Percentiles rank a stretch among this genome's conserved stretches.
These are phyloP conservation scores for Apodemia mormo DNA, from an alignment of 2,888 invertebrate genomes.

Conservation along the genomic window DNA sequence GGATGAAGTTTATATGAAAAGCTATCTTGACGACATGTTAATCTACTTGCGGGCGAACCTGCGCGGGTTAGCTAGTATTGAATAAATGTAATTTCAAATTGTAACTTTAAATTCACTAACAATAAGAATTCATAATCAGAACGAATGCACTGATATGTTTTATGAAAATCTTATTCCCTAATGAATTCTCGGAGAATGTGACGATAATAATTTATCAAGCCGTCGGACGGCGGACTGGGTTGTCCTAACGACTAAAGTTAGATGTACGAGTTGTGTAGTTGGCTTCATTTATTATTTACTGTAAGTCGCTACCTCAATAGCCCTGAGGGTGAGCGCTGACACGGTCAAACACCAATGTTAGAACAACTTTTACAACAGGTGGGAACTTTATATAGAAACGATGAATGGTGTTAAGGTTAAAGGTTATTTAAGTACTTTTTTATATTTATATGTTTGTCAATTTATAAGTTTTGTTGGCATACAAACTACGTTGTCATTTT, in stretches of 20 bases:
- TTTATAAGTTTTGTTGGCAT: too few relatives aligned
- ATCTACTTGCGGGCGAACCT: too few relatives aligned
- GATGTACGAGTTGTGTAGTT: slow-evolving; percentile 35
- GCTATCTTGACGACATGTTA: too few relatives aligned
- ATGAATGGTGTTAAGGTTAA: neutral
- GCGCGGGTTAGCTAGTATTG: too few relatives aligned
- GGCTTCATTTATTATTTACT: slow-evolving; percentile 56
- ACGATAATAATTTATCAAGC: slow-evolving; percentile 38
- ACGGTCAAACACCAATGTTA: slow-evolving; percentile 26
- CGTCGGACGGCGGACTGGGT: slow-evolving; percentile 43
- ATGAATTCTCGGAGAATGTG: slow-evolving; percentile 34
- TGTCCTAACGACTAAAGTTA: slow-evolving; percentile 54
- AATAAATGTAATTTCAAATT: too few relatives aligned
- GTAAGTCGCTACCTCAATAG: slow-evolving; percentile 36
- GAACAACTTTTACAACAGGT: slow-evolving; percentile 12
- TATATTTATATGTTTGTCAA: too few relatives aligned
- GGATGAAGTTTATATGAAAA: too few relatives aligned
- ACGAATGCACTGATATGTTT: neutral
- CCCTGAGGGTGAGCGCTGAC: slow-evolving; percentile 29
- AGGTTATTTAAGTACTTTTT: neutral
- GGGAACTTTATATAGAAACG: slow-evolving; percentile 5
- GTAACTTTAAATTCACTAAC: too few relatives aligned
- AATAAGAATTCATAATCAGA: neutral
- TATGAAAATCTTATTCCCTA: slow-evolving; percentile 30
- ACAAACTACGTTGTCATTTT: too few relatives aligned